Base-by-base conservation (phyloP, 2,888 invertebrate genomes). In the Sphaerophoria rueppellii region DNA sequence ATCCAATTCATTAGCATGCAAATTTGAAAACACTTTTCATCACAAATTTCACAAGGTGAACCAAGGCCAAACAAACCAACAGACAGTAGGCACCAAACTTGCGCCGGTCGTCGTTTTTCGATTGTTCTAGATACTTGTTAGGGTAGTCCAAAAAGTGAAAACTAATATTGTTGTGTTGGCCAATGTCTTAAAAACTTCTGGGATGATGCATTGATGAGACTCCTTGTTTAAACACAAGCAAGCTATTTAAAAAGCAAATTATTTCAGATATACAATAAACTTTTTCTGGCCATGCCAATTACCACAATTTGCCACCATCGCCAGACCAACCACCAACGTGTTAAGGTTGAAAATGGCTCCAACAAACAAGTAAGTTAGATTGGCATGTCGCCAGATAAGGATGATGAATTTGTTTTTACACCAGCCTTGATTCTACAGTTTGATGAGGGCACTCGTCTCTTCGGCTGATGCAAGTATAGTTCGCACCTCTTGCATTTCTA, bases 381-480 rank as follows among this genome's bases (percentile, higher is more conserved):
- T 82, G 82, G 82, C 82, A 82, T 79, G 73, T 74, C 63, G 74
- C 82, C 79, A 82, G 82, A 79, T 82, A 65, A 70, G 60, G 52
- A 82, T 74, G 74, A 82, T 82, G 70, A 74, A 82, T 82, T 74
- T 82, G 73, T 74, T 82, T 79, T 79, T 70, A 63, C 58, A 58
- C 37, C n/a, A 54, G 12, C 35, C 2, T 24, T 2, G 24, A 24
- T 24, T 67, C 67, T 24, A 0, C 40, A 12, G 40, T 54, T 11
- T 67, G 16, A 50, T 35, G 35, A 50, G 50, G 50, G 1, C 0
- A 11, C 24, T 35, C 48, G 6, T 50, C 50, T 2, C 35, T 35
- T 35, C 50, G 34, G 35, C 35, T 50, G 48, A 63, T 32, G 11
- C 32, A 46, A 34, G 34, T n/a, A 48, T 35, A 11, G 4, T 50